These are phyloP conservation scores for Callaeas wilsoni DNA, from an alignment of 2,113 vertebrate species.

Conservation along the genomic window DNA sequence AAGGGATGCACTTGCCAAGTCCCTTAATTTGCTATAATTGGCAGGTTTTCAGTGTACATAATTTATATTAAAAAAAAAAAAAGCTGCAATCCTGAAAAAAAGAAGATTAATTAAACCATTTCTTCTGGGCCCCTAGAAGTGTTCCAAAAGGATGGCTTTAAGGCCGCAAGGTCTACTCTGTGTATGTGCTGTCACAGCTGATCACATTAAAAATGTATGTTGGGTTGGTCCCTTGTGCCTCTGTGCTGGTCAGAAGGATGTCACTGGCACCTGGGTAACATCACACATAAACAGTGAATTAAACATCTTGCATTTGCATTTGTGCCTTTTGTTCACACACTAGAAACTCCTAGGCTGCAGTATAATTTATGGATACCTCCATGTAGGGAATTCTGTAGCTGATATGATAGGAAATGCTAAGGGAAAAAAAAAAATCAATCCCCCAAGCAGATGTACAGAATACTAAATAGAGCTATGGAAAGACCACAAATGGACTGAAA, in stretches of 20 bases:
- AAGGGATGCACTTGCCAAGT: conserved; percentile 78
- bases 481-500: conserved; percentile 56
- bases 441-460: conserved; percentile 68
- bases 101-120: conserved; percentile 79
- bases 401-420: conserved; percentile 61
- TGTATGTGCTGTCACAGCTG: conserved; percentile 76
- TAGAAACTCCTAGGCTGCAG: conserved; percentile 62
- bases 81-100: conserved; percentile 70
- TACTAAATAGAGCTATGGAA: conserved; percentile 63
- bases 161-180: conserved; percentile 71
- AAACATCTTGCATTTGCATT: conserved; percentile 76
- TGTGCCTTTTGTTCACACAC: conserved; percentile 72
- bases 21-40: conserved; percentile 82
- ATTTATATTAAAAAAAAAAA: conserved; percentile 70
- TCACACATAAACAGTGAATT: conserved; percentile 76
- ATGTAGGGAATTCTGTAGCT: conserved; percentile 69
- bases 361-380: conserved; percentile 76
- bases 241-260: conserved; percentile 71
- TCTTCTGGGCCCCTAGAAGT: conserved; percentile 73
- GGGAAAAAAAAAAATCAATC: not conserved
- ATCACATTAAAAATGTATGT: conserved; percentile 82
- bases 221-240: conserved; percentile 71
- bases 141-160: conserved; percentile 74
- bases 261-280: conserved; percentile 78
- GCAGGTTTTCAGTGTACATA: conserved; percentile 83